These are phyloP conservation scores for Saccopteryx leptura DNA, from an alignment of 2,113 vertebrate genomes.

Conservation along the genomic window DNA sequence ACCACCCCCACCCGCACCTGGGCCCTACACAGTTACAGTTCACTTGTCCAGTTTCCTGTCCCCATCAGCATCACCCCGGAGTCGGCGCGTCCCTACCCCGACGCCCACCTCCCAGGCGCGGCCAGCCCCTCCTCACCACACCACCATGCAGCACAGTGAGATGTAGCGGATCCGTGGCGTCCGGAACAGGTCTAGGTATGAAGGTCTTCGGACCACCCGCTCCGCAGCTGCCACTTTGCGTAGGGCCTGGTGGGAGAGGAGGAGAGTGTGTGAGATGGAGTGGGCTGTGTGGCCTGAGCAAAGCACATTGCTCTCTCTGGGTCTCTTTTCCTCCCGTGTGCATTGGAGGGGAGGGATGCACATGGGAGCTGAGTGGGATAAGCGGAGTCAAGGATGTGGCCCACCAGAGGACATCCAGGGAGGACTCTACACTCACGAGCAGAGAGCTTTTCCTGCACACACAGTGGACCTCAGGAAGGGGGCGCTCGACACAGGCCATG, in stretches of 20 bases:
- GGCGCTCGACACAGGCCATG: not conserved
- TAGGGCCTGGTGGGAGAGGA: conserved; percentile 62
- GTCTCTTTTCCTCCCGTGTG: not conserved
- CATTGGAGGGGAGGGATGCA: not conserved
- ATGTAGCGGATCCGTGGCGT: conserved; percentile 87
- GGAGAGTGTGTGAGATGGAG: not conserved
- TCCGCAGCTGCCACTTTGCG: conserved; percentile 59
- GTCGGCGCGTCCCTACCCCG: not conserved
- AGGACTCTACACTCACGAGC: not conserved
- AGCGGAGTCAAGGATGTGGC: not conserved
- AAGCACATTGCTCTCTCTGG: not conserved
- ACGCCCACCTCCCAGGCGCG: not conserved
- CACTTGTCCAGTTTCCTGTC: not conserved
- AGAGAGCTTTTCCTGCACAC: not conserved
- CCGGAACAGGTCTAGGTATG: conserved; percentile 89
- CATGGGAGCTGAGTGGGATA: not conserved
- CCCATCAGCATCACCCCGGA: not conserved
- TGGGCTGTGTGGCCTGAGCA: not conserved
- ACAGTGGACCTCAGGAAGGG: not conserved
- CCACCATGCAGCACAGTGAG: conserved; percentile 86
- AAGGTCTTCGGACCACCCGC: conserved; percentile 70
- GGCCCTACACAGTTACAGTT: not conserved
- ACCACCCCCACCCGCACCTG: no score
- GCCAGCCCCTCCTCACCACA: conserved; percentile 85
- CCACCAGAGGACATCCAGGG: not conserved